These are phyloP conservation scores for Phyllotis vaccarum DNA, from an alignment of 2,797 vertebrate genomes.

Conservation along the genomic window DNA sequence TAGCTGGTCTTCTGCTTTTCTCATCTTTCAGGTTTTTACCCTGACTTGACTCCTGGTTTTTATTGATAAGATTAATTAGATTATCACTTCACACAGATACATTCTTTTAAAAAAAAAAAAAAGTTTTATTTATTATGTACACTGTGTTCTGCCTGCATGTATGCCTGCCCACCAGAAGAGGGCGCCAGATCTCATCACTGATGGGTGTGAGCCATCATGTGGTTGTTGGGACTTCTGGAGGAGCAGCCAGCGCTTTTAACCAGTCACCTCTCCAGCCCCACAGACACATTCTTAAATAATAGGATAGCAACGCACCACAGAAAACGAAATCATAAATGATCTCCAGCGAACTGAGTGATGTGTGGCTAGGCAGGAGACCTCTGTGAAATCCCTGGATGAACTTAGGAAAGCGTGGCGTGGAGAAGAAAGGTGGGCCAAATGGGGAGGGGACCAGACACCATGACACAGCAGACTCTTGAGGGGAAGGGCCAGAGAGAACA, in stretches of 20 bases:
- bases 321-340: rapidly evolving
- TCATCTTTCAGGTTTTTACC: too few relatives aligned
- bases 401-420: not conserved
- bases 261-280: not conserved
- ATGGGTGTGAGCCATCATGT: not conserved
- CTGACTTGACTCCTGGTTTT: too few relatives aligned
- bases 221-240: not conserved
- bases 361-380: not conserved
- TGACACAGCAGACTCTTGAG: rapidly evolving
- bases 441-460: not conserved
- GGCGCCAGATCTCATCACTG: not conserved
- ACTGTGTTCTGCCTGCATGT: not conserved
- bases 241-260: not conserved
- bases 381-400: rapidly evolving
- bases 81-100: too few relatives aligned
- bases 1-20: too few relatives aligned
- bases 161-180: not conserved
- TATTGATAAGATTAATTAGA: too few relatives aligned
- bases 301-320: not conserved
- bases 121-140: not conserved
- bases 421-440: not conserved
- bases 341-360: rapidly evolving
- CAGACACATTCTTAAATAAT: not conserved
- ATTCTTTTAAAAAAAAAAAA: not conserved
- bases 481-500: not conserved